Percentiles rank a stretch among this genome's conserved stretches.
These are phyloP conservation scores for Allobates femoralis DNA, from an alignment of 2,797 vertebrate genomes.

Conservation along the genomic window DNA sequence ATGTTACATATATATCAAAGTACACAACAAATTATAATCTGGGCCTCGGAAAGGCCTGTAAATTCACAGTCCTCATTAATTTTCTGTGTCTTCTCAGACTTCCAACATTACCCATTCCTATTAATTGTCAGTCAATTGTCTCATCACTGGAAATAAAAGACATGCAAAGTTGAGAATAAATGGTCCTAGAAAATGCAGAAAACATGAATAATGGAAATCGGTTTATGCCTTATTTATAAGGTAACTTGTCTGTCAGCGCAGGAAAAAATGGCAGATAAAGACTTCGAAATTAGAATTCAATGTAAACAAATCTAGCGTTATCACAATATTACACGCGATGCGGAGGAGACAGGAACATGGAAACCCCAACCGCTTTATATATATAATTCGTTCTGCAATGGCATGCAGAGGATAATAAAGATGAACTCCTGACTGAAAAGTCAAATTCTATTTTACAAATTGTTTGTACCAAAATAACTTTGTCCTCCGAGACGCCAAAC, in stretches of 20 bases:
- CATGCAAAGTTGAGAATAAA: constrained; percentile 26
- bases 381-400: neutral
- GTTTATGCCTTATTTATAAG: constrained; percentile 48
- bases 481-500: neutral
- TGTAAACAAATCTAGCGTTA: constrained; percentile 52
- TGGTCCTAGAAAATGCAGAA: constrained; percentile 3
- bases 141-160: constrained; percentile 1
- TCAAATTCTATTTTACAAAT: neutral
- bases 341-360: neutral
- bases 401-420: neutral
- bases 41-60: neutral
- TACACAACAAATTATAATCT: neutral
- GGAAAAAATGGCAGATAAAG: constrained; percentile 17
- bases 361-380: too few species aligned
- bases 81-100: neutral
- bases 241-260: constrained; percentile 26
- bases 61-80: neutral
- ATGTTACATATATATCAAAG: neutral
- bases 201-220: constrained; percentile 36
- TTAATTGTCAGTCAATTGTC: constrained; percentile 1
- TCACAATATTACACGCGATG: constrained; percentile 24
- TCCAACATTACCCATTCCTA: constrained; percentile 1
- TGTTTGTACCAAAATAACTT: neutral
- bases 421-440: neutral
- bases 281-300: constrained; percentile 21